phyloP scores from a whole-genome alignment of 2,113 vertebrate species.

The Elaphurus davidianus region DNA sequence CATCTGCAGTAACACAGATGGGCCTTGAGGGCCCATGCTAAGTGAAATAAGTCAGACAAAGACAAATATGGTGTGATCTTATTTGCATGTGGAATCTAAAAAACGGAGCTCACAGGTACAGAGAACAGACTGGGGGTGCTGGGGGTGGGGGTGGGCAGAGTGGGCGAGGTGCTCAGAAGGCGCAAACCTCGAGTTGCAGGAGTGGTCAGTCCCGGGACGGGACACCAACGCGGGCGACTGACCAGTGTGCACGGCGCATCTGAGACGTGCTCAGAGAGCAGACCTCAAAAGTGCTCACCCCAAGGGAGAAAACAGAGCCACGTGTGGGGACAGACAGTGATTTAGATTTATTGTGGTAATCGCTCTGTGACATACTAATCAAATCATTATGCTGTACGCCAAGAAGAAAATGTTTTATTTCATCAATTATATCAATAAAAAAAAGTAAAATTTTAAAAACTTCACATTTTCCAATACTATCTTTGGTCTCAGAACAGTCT shows the following conservation, averaged over 20 bases:
- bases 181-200: too few species aligned
- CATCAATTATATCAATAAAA: not conserved
- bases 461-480: not conserved
- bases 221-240: too few species aligned
- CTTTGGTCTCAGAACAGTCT: not conserved
- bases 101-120: not conserved
- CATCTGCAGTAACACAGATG: not conserved
- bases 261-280: too few species aligned
- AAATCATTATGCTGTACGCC: too few species aligned
- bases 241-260: fast-evolving
- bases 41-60: not conserved
- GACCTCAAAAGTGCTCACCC: not conserved
- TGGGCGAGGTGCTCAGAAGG: not conserved
- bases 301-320: not conserved
- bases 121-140: not conserved
- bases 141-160: not conserved
- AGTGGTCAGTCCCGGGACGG: too few species aligned
- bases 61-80: not conserved
- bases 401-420: not conserved
- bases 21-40: not conserved
- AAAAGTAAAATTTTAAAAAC: not conserved
- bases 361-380: not conserved
- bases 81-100: not conserved
- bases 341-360: fast-evolving
- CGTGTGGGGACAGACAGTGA: not conserved